Conservation (phyloP, 2,888 invertebrate genomes). For the Ligdia adustata region DNA sequence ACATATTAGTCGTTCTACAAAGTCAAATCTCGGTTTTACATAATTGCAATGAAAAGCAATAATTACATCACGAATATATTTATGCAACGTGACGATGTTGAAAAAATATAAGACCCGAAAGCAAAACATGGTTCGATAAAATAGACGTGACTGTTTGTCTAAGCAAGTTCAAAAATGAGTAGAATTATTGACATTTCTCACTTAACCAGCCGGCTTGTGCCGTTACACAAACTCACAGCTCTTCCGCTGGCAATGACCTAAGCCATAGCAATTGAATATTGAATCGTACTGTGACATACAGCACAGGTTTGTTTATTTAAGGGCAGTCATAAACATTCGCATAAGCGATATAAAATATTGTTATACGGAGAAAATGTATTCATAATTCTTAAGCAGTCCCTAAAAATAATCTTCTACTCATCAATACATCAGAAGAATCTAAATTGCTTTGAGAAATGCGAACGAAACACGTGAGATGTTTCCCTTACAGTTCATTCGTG, state of each 20-base stretch:
- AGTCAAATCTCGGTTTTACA: constrained; percentile 31
- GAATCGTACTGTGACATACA: neutral
- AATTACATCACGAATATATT: constrained; percentile 29
- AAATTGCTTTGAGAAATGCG: neutral
- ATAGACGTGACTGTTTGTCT: constrained; percentile 20
- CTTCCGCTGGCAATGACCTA: constrained; percentile 75
- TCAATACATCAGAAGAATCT: neutral
- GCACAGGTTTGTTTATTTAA: too few species aligned
- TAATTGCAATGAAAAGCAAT: constrained; percentile 34
- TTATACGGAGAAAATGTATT: too few species aligned
- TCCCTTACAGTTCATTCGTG: neutral
- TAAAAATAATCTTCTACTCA: neutral
- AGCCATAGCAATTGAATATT: constrained; percentile 30
- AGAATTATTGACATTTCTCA: constrained; percentile 64
- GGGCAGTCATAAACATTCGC: too few species aligned
- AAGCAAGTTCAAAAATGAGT: constrained; percentile 24
- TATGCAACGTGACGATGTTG: constrained; percentile 34
- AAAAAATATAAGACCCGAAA: constrained; percentile 29
- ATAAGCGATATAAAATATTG: too few species aligned
- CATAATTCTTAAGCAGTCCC: too few species aligned
- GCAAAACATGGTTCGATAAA: constrained; percentile 24
- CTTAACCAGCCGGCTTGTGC: constrained; percentile 50
- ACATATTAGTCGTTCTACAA: constrained; percentile 21
- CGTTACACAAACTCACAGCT: constrained; percentile 60
- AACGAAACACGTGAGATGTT: constrained; percentile 9